phyloP scores from a whole-genome alignment of 1,140 invertebrate species.

The Drosophila auraria region DNA sequence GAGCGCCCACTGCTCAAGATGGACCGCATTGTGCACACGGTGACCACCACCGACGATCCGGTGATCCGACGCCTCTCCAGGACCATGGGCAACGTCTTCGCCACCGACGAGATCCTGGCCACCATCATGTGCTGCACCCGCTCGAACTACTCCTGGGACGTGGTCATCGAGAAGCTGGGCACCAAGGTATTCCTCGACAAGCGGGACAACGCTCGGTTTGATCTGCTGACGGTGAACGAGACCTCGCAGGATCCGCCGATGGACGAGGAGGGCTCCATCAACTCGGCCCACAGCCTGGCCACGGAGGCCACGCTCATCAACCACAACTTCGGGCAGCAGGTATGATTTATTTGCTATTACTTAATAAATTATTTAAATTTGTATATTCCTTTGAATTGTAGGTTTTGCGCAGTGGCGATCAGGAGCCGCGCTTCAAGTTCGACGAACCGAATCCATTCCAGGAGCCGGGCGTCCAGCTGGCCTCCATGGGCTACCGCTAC shows the following conservation, averaged over 20 bases:
- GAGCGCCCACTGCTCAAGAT: constrained; percentile 96
- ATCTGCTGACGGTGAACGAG: constrained; percentile 98
- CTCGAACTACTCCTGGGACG: constrained; percentile 99
- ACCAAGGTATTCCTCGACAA: constrained; percentile 99
- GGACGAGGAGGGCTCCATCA: constrained; percentile 97
- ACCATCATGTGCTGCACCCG: constrained; percentile 99
- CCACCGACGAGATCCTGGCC: constrained; percentile 98
- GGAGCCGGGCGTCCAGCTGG: constrained; percentile 95
- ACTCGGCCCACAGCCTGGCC: constrained; percentile 97
- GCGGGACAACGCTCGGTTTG: constrained; percentile 98
- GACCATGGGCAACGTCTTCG: constrained; percentile 98
- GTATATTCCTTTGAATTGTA: neutral
- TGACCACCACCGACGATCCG: constrained; percentile 99
- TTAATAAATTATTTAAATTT: neutral
- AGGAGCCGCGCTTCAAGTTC: constrained; percentile 95
- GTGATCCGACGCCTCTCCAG: constrained; percentile 97
- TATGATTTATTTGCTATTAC: neutral
- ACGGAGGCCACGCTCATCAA: constrained; percentile 99
- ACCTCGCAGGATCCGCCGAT: constrained; percentile 98
- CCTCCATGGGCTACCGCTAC: constrained; percentile 98
- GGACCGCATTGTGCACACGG: constrained; percentile 98
- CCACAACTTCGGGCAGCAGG: constrained; percentile 99
- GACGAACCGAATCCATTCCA: constrained; percentile 97
- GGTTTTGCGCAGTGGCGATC: constrained; percentile 88
- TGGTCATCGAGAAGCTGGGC: constrained; percentile 98